These are phyloP conservation scores for Ptychadena robeensis DNA, from an alignment of 2,797 vertebrate genomes.

Conservation along the genomic window DNA sequence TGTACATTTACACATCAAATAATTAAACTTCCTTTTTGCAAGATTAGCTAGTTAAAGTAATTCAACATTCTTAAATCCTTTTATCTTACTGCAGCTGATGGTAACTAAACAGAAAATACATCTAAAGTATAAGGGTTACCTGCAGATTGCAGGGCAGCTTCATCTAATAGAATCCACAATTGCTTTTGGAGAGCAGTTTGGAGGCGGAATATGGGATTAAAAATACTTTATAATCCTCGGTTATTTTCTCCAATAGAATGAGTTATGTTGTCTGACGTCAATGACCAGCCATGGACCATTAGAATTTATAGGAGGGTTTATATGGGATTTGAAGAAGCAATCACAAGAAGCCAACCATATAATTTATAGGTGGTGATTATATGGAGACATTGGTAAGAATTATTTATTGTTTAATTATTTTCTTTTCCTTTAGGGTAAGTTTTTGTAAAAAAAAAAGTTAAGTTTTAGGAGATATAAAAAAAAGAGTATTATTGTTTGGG, in stretches of 20 bases:
- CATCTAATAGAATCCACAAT: not conserved
- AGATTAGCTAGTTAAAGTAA: too few species aligned
- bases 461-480: too few species aligned
- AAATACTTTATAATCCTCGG: not conserved
- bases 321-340: not conserved
- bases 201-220: not conserved
- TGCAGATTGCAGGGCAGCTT: not conserved
- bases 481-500: too few species aligned
- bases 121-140: not conserved
- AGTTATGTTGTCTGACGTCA: constrained; percentile 5
- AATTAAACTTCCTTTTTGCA: too few species aligned
- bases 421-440: not conserved
- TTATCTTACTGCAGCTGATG: too few species aligned
- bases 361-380: not conserved
- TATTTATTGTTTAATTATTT: not conserved
- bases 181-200: not conserved
- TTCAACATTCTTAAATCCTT: too few species aligned
- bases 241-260: not conserved
- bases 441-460: too few species aligned
- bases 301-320: not conserved
- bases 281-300: not conserved
- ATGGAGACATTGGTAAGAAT: constrained; percentile 1
- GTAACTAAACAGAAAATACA: too few species aligned
- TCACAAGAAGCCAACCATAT: not conserved
- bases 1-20: too few species aligned